A percentile compares a stretch with the other conserved stretches of the same genome.
Evolutionary conservation across 2,113 vertebrate genomes (phyloP).

Genomic region (Picathartes gymnocephalus): DNA sequence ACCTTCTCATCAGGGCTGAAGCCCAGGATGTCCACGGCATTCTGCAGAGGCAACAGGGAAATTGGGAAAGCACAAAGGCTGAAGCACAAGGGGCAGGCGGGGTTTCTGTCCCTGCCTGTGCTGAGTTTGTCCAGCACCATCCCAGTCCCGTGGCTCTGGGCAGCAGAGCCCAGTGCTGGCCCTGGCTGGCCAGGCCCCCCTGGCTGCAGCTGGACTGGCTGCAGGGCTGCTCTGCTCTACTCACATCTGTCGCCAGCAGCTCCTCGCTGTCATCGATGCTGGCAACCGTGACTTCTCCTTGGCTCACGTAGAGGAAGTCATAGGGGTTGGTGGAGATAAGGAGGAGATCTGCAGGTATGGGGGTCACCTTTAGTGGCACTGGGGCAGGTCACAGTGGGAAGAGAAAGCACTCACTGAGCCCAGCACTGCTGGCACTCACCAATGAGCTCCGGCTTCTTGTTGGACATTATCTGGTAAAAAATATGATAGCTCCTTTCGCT

Average conservation of each 20-base stretch:
- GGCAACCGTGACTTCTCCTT: slow-evolving; percentile 78
- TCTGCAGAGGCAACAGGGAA: slow-evolving; percentile 38
- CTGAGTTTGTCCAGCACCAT: fast-evolving
- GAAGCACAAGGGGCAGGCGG: not conserved
- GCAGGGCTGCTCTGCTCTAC: not conserved
- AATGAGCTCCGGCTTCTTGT: slow-evolving; percentile 73
- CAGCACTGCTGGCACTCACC: slow-evolving; percentile 62
- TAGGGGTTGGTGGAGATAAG: slow-evolving; percentile 86
- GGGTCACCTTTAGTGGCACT: not conserved
- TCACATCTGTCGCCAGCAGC: slow-evolving; percentile 75
- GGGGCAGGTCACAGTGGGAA: not conserved
- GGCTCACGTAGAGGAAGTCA: slow-evolving; percentile 75
- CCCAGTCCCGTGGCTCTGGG: fast-evolving
- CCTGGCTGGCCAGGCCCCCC: not conserved
- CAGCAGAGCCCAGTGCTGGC: not conserved
- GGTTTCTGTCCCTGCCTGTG: not conserved
- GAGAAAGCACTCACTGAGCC: not conserved
- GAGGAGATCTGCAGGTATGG: slow-evolving; percentile 70
- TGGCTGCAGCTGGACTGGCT: not conserved
- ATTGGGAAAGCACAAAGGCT: not conserved
- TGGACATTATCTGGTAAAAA: slow-evolving; percentile 82
- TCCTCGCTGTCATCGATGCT: slow-evolving; percentile 77
- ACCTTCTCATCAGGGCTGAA: slow-evolving; percentile 33
- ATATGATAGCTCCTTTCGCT: slow-evolving; percentile 85
- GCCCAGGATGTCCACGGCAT: slow-evolving; percentile 73